A percentile compares a stretch with the other conserved stretches of the same genome.
These are phyloP conservation scores for Dendroctonus valens DNA, from an alignment of 1,140 invertebrate species.

Conservation along the genomic window DNA sequence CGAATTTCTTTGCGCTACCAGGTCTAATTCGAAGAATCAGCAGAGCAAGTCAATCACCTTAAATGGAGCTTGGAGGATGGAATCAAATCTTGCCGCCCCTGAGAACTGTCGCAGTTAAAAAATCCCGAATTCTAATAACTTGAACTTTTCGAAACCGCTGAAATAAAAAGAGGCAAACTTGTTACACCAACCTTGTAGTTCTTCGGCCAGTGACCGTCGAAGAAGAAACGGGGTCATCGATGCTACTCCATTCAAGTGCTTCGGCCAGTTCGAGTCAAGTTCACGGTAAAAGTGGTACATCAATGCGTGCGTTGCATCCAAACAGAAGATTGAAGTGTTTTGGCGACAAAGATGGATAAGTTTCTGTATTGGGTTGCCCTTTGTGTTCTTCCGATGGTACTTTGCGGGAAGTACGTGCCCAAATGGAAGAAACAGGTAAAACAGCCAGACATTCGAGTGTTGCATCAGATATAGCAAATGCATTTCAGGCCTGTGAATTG, in stretches of 20 bases:
- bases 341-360: not conserved
- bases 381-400: slow-evolving; percentile 26
- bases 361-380: slow-evolving; percentile 31
- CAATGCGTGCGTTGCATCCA: not conserved
- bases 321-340: not conserved
- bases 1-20: too few relatives aligned
- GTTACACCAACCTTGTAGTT: not conserved
- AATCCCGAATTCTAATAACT: too few relatives aligned
- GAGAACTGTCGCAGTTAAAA: too few relatives aligned
- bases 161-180: slow-evolving; percentile 5
- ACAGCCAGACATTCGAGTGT: slow-evolving; percentile 11
- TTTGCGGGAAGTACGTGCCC: slow-evolving; percentile 63
- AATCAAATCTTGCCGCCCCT: too few relatives aligned
- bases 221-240: slow-evolving; percentile 23
- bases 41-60: too few relatives aligned
- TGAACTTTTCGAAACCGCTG: too few relatives aligned
- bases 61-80: too few relatives aligned
- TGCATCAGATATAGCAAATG: not conserved
- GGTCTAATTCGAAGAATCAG: too few relatives aligned
- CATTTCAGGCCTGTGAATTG: slow-evolving; percentile 71
- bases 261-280: slow-evolving; percentile 20
- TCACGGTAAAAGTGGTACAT: slow-evolving; percentile 15
- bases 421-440: slow-evolving; percentile 79
- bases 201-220: not conserved
- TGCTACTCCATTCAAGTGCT: slow-evolving; percentile 6